Evolutionary conservation across 2,888 invertebrate species (phyloP), one percentile per base, ranked within the genome.

Genomic region (Cataglyphis albicans): DNA sequence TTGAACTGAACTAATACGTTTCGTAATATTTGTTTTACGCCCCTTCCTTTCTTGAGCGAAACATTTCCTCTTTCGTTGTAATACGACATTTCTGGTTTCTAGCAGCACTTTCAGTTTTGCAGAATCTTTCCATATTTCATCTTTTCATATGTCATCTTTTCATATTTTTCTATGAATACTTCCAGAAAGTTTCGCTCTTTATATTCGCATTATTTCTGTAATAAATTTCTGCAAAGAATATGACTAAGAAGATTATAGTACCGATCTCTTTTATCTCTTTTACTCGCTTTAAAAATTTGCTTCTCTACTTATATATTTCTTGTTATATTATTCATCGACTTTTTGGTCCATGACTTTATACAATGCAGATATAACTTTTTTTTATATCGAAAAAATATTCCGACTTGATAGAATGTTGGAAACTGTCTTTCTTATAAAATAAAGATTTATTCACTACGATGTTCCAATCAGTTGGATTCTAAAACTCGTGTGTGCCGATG

Each of bases 121-220:
- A 0, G 7, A 52, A 52, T 52, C n/a, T 35, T 35, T 48, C 38
- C 18, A 21, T 10, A 57, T 64, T 18, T 35, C 48, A 44, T 67
- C 85, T 35, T 25, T 48, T 61, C 21, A 18, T 10, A 57, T 64
- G n/a, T 35, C 55, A 44, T 67, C 85, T 75, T 81, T 76, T 65
- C 35, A 21, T 70, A 83, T 84, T 61, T 82, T 63, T 84, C 80
- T 80, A 29, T 67, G 63, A 48, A 1, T 76, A 61, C 70, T 74
- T 82, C 65, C 2, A 7, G n/a, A 52, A 81, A 86, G 90, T 91
- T 88, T 89, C 90, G 89, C 91, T 90, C 21, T 52, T 38, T 41
- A 91, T 90, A 91, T 90, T 82, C 88, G 86, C 90, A 91, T 92
- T 93, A 92, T 91, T 92, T 90, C 88, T 82, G 85, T 89, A 89